phyloP scores from a whole-genome alignment of 2,797 vertebrate species.

The Bryconaethiops microstoma region DNA sequence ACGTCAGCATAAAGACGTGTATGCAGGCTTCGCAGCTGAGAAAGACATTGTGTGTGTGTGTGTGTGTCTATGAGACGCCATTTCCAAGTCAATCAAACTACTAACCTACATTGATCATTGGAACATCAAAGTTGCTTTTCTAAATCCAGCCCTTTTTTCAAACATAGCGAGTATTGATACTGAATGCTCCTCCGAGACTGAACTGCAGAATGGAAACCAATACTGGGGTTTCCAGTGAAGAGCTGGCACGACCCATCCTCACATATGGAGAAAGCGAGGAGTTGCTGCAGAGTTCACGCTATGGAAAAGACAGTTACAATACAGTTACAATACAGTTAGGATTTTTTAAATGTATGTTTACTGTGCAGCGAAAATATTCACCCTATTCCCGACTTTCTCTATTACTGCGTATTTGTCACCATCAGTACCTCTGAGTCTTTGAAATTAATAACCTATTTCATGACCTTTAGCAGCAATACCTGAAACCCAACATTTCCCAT shows the following conservation, averaged over 20 bases:
- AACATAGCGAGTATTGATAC: slow-evolving; percentile 82
- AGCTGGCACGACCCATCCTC: slow-evolving; percentile 72
- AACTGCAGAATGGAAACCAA: slow-evolving; percentile 75
- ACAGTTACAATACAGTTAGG: not conserved
- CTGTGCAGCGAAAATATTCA: too few relatives aligned
- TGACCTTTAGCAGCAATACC: too few relatives aligned
- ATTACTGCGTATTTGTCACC: too few relatives aligned
- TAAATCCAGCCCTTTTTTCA: slow-evolving; percentile 78
- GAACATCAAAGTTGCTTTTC: slow-evolving; percentile 80
- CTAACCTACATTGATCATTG: slow-evolving; percentile 81
- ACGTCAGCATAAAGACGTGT: not conserved
- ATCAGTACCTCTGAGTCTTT: too few relatives aligned
- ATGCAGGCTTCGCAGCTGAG: not conserved
- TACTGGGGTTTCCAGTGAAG: slow-evolving; percentile 64
- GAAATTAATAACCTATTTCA: too few relatives aligned
- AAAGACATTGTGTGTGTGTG: slow-evolving; percentile 6
- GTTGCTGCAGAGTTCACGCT: not conserved
- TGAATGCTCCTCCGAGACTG: slow-evolving; percentile 71
- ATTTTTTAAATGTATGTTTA: too few relatives aligned
- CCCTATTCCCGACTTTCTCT: too few relatives aligned
- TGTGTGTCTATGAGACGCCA: slow-evolving; percentile 71
- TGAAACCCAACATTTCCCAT: too few relatives aligned
- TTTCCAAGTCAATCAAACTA: slow-evolving; percentile 81
- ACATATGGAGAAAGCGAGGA: slow-evolving; percentile 61
- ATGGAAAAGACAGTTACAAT: not conserved